These are phyloP conservation scores for Griposia aprilina DNA, from an alignment of 2,888 invertebrate genomes.

Conservation along the genomic window DNA sequence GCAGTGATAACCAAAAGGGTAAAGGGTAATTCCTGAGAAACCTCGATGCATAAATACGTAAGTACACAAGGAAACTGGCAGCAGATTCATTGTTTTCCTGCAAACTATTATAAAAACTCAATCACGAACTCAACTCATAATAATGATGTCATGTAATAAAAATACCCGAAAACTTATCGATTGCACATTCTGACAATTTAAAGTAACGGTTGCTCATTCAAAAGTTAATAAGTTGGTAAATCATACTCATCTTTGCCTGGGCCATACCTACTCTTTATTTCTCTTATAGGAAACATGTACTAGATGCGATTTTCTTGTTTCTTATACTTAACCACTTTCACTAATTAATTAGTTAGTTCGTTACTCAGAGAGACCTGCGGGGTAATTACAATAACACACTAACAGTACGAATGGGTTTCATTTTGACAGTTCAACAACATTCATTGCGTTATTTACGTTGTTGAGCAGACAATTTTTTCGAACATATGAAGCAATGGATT, in stretches of 20 bases:
- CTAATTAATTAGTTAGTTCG: neutral
- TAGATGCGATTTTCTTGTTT: neutral
- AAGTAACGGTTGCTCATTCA: neutral
- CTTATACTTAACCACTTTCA: too few species aligned
- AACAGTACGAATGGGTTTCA: too few species aligned
- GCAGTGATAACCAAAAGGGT: neutral
- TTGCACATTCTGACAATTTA: neutral
- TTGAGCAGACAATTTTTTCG: too few species aligned
- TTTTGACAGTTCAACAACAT: too few species aligned
- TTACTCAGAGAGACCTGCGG: neutral
- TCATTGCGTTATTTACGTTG: too few species aligned
- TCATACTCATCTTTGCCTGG: neutral
- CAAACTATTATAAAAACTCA: constrained; percentile 23
- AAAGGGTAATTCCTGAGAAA: constrained; percentile 29
- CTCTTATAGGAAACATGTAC: neutral
- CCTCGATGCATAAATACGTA: neutral
- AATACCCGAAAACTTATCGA: neutral
- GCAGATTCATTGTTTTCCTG: constrained; percentile 38
- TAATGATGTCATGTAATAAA: neutral
- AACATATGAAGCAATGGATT: too few species aligned
- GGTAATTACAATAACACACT: too few species aligned
- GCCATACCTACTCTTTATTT: neutral
- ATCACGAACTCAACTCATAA: neutral
- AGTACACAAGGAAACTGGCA: constrained; percentile 20
- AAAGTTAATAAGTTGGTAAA: neutral